Base-by-base conservation (phyloP, 1,140 invertebrate species). In the Drosophila tropicalis region DNA sequence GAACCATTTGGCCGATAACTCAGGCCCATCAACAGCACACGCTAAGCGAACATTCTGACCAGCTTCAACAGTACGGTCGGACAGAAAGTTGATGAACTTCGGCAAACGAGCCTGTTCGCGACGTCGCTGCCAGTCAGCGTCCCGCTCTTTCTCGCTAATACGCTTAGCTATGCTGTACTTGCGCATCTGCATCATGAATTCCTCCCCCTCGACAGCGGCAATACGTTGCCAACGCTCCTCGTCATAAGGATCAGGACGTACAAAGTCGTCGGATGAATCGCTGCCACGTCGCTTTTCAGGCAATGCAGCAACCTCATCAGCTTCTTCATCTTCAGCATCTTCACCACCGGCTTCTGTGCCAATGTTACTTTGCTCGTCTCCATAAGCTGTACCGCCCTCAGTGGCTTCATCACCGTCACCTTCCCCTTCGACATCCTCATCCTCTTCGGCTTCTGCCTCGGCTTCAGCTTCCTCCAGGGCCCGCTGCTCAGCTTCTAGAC, bases 11-110 rank as follows among this genome's bases (percentile, higher is more conserved):
- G 98, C 93, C 29, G 94, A 94, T 3, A 97, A 95, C 71, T 97
- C 96, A 0, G 97, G 91, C 0, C 96, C 96, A 70, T 98, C 94
- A 1, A 98, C 95, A 64, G 96, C 96, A 87, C 98, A 98, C 2
- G 96, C 96, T 32, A 99, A 92, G 84, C 95, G 96, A 0, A 97
- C 95, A 71, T 94, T 93, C 19, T 96, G 95, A 3, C 95, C 95
- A 72, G 95, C 94, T 1, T 95, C 95, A 5, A 95, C 95, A 3
- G 95, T 95, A 72, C 96, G 94, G 86, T 97, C 96, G 1, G 95
- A 95, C 36, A 98, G 92, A 80, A 94, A 94, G 36, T 95, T 96
- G 6, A 92, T 90, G 19, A 92, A 91, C 51, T 90, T 81, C 32
- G 91, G 91, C n/a, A 76, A 47, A 19, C 91, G 84, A 1, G 76